Percentiles rank a stretch among this genome's conserved stretches.
Conservation (phyloP, 2,797 vertebrate genomes). For the Cossypha dichroa region DNA sequence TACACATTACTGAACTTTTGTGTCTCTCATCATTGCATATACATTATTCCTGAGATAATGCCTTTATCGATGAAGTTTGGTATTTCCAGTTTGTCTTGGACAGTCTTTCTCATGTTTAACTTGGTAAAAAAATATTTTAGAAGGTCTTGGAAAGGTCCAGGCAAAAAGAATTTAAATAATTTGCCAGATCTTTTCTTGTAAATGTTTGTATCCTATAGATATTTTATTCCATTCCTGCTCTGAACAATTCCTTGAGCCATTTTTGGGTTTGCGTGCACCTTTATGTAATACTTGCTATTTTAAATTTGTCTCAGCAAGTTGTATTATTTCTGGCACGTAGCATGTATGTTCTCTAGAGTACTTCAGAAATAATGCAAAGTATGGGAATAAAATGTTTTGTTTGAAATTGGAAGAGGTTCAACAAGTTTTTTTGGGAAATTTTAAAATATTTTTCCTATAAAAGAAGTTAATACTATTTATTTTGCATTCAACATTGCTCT, state of each 20-base stretch:
- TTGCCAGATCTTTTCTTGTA: neutral
- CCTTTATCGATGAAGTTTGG: neutral
- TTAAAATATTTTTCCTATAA: neutral
- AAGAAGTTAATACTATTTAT: neutral
- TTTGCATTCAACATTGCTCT: neutral
- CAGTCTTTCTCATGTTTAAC: neutral
- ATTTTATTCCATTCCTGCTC: neutral
- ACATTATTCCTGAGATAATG: neutral
- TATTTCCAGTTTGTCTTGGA: neutral
- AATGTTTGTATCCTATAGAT: neutral
- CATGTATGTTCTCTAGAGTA: neutral
- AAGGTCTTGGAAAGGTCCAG: neutral
- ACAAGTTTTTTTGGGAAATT: neutral
- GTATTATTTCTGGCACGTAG: neutral
- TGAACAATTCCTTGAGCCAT: neutral
- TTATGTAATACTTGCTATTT: neutral
- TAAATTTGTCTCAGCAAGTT: neutral
- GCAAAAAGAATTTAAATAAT: neutral
- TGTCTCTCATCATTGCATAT: neutral
- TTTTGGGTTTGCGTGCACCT: neutral
- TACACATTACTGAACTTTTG: neutral
- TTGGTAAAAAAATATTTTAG: neutral
- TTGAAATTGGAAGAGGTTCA: neutral
- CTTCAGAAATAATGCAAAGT: neutral
- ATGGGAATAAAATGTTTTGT: constrained; percentile 30